phyloP scores from a whole-genome alignment of 2,888 invertebrate species.

The Drosophila paranaensis region DNA sequence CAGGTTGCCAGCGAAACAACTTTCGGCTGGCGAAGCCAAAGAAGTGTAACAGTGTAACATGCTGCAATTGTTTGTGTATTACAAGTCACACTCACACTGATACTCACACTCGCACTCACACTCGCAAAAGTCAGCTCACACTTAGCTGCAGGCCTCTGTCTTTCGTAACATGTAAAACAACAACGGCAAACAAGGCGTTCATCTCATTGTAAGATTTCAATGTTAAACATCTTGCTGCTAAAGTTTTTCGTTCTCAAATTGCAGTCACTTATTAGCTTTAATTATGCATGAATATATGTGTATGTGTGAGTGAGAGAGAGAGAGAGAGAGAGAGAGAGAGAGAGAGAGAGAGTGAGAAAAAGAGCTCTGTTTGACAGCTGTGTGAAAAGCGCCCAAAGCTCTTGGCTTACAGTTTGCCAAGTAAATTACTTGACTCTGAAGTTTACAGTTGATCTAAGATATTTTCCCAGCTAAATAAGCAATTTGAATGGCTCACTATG shows the following conservation, averaged over 20 bases:
- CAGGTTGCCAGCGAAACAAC: conserved; percentile 60
- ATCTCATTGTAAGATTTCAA: conserved; percentile 22
- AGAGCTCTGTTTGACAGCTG: not conserved
- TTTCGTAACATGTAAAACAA: conserved; percentile 55
- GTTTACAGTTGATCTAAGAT: not conserved
- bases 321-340: not conserved
- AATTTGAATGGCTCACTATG: not conserved
- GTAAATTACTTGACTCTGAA: not conserved
- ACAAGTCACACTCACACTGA: conserved; percentile 16
- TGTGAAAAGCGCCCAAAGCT: not conserved
- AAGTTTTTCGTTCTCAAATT: conserved; percentile 10
- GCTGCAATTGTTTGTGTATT: conserved; percentile 51
- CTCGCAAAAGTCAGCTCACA: conserved; percentile 2
- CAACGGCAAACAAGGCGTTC: conserved; percentile 14
- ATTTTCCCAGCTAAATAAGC: not conserved
- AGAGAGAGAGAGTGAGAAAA: not conserved
- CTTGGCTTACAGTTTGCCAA: not conserved
- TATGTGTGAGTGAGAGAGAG: too few species aligned
- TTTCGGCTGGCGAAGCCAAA: conserved; percentile 69
- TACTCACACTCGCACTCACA: conserved; percentile 20
- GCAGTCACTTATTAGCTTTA: conserved; percentile 19
- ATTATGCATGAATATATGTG: conserved; percentile 8
- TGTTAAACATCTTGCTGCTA: conserved; percentile 17
- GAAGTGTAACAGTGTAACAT: conserved; percentile 64
- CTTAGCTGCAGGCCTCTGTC: conserved; percentile 18